Base-by-base conservation (phyloP, 2,797 vertebrate species). In the Acrossocheilus fasciatus region DNA sequence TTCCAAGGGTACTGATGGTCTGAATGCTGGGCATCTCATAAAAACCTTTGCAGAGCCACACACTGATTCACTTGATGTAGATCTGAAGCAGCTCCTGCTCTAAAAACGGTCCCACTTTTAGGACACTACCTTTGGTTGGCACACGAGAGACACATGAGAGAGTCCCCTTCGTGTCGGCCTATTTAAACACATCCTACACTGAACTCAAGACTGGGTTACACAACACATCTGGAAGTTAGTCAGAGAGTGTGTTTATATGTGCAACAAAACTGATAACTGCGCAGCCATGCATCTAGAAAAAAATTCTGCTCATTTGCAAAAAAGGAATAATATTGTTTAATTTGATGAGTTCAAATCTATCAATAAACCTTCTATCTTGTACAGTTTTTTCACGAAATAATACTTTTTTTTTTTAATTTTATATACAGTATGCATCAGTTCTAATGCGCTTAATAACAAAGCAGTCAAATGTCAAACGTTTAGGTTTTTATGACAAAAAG, bases 81-180 rank as follows among this genome's bases (percentile, higher is more conserved):
- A 30, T 68, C 5, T 52, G 30, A 23, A 59, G 17, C 70, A 72
- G 66, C 4, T 59, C 39, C 50, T 85, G 83, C 84, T 86, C 69
- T 81, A 52, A 52, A 86, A 81, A 85, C 5, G 3, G 8, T 18
- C 72, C 34, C 66, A n/a, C 36, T 85, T 79, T 80, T 57, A 85
- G 66, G 84, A 62, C 76, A 59, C 64, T 78, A 30, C 41, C 18
- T 75, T 52, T 8, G 73, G 73, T 26, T 66, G 75, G 11, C 83
- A 59, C 83, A 70, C 18, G 15, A 57, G 69, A 39, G 82, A 84
- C 83, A 59, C 83, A 70, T 12, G 15, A 57, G 69, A 39, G 82
- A 84, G 47, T 84, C 83, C 62, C 47, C 47, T 84, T 84, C 10
- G 59, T 20, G 59, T 64, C 77, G 30, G 45, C 69, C 84, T 66